Percentiles rank a stretch among this genome's conserved stretches.
Evolutionary conservation across 2,113 vertebrate genomes (phyloP).

Genomic region (Panurus biarmicus): DNA sequence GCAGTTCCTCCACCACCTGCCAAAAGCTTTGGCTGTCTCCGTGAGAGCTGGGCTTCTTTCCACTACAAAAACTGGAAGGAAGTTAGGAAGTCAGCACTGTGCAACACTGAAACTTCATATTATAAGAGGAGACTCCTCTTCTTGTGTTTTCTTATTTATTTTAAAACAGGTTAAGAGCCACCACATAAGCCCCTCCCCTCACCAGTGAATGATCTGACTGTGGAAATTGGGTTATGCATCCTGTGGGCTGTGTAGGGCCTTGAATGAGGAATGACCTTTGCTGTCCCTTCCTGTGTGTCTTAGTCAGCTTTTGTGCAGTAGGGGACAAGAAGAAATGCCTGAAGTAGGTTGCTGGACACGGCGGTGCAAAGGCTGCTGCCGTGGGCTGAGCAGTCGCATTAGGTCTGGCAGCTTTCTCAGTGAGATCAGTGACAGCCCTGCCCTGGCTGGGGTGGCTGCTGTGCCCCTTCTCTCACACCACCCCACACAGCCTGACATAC

Average conservation of each 20-base stretch:
- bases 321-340: background rate
- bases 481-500: rapidly evolving
- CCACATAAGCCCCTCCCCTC: background rate
- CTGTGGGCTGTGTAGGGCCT: background rate
- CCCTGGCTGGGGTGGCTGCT: rapidly evolving
- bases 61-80: background rate
- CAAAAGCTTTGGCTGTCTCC: background rate
- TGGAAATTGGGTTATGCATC: background rate
- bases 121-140: background rate
- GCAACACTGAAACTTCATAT: rapidly evolving
- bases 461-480: too few relatives aligned
- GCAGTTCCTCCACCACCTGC: background rate
- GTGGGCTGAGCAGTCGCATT: rapidly evolving
- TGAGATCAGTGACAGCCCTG: background rate
- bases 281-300: background rate
- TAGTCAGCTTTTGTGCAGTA: background rate
- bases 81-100: background rate
- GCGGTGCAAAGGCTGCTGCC: background rate
- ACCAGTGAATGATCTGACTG: background rate
- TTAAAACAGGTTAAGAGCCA: background rate
- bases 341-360: background rate
- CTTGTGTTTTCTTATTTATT: background rate
- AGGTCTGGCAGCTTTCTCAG: background rate
- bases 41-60: background rate
- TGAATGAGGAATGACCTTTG: background rate